A percentile compares a stretch with the other conserved stretches of the same genome.
These are phyloP conservation scores for Drosophila cardini DNA, from an alignment of 1,140 invertebrate genomes.

Conservation along the genomic window DNA sequence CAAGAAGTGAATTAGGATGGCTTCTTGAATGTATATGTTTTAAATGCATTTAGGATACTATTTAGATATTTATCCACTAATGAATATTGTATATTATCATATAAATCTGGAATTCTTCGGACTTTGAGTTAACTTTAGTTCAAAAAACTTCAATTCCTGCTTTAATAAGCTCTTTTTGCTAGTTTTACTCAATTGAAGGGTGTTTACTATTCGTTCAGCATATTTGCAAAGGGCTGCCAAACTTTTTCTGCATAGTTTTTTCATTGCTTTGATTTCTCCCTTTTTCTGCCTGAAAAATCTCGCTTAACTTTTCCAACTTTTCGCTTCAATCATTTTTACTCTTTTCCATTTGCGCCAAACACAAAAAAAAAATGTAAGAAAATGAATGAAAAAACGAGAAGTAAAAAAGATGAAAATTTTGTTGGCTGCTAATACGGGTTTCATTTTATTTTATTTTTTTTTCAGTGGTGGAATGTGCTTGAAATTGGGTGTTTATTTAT, in stretches of 20 bases:
- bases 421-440: conserved; percentile 5
- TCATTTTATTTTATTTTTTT: too few relatives aligned
- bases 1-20: too few relatives aligned
- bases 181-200: conserved; percentile 10
- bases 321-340: conserved; percentile 63
- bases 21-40: too few relatives aligned
- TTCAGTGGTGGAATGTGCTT: not conserved
- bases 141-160: too few relatives aligned
- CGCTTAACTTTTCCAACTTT: conserved; percentile 66
- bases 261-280: conserved; percentile 20
- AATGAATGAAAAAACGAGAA: conserved; percentile 10
- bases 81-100: too few relatives aligned
- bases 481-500: conserved; percentile 61
- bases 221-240: conserved; percentile 17
- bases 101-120: too few relatives aligned
- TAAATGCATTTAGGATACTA: too few relatives aligned
- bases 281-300: conserved; percentile 56
- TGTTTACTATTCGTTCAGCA: conserved; percentile 23
- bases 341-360: conserved; percentile 24
- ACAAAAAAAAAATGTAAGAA: conserved; percentile 13
- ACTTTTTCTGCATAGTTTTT: conserved; percentile 27
- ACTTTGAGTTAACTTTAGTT: too few relatives aligned
- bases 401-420: conserved; percentile 27
- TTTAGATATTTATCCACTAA: too few relatives aligned
- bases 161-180: not conserved